Base-by-base conservation (phyloP, 2,888 invertebrate genomes). In the Laspeyria flexula region DNA sequence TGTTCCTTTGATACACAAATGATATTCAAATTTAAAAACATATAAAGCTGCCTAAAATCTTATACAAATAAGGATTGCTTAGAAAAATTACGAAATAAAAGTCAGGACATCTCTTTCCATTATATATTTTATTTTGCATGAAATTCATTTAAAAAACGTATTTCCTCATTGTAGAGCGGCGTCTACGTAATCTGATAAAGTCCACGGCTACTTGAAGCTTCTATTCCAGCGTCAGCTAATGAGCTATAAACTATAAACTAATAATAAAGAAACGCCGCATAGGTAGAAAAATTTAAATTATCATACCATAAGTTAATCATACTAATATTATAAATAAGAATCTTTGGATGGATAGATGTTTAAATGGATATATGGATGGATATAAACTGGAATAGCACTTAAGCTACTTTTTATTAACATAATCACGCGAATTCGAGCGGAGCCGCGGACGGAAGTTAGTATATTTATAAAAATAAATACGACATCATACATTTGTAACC, bases 141-240 rank as follows among this genome's bases (percentile, higher is more conserved):
- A 69, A 73, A 61, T 60, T 65, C 57, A 57, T 71, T 75, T 67
- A 60, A 70, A 65, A 71, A 75, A 71, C 71, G 65, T 71, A 72
- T 73, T 73, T 71, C 74, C 71, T 72, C 58, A 72, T 73, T 72
- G 69, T 66, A 56, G 53, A 61, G 42, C 45, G 60, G 48, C 55
- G 52, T 51, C 60, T 60, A 45, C 55, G 56, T 72, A 72, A 75
- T 75, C 64, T 55, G 62, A 75, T 75, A 73, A 75, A 62, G 55
- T 60, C 55, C 42, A 41, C 51, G 33, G 50, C 56, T 51, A 39
- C 51, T 58, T 49, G 34, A n/a, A 12, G 38, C 6, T 23, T 16
- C 13, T 18, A 0, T 0, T 21, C 46, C 45, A 63, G 10, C 31
- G 12, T 0, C 0, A 31, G 55, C 33, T 46, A 15, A 1, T 5